These are phyloP conservation scores for Catharus minimus DNA, from an alignment of 2,113 vertebrate species.

Conservation along the genomic window DNA sequence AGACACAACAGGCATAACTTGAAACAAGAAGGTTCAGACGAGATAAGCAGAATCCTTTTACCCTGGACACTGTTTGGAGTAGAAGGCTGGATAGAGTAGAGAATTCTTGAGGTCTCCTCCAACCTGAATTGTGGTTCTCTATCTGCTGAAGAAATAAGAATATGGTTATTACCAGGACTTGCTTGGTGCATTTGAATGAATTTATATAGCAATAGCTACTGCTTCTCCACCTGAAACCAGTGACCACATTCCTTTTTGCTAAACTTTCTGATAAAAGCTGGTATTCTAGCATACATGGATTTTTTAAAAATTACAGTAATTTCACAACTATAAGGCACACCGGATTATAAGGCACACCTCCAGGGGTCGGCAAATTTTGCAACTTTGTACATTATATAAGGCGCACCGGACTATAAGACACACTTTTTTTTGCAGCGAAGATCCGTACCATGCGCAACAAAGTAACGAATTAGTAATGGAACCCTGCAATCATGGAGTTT, in stretches of 20 bases:
- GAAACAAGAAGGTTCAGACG: background rate
- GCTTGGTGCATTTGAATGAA: background rate
- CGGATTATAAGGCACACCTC: too few relatives aligned
- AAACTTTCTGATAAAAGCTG: background rate
- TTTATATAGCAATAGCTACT: background rate
- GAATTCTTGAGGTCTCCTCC: background rate
- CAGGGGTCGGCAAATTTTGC: too few relatives aligned
- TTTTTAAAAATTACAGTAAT: background rate
- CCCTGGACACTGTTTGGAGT: background rate
- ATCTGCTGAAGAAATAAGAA: background rate
- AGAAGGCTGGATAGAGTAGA: background rate
- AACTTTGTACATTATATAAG: too few relatives aligned
- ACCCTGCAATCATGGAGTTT: too few relatives aligned
- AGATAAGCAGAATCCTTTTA: background rate
- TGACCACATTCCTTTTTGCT: background rate
- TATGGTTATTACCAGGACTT: background rate
- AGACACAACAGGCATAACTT: background rate
- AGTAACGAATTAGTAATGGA: too few relatives aligned
- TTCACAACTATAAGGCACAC: too few relatives aligned
- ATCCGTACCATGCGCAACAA: too few relatives aligned
- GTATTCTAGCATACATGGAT: fast-evolving
- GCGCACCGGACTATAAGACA: too few relatives aligned
- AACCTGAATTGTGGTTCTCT: background rate
- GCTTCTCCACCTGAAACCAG: background rate
- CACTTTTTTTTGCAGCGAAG: too few relatives aligned